Evolutionary conservation across 92 coral and sea anemone genomes (phyloP), one percentile per base, ranked within the genome.

Genomic region (Galaxea fascicularis): DNA sequence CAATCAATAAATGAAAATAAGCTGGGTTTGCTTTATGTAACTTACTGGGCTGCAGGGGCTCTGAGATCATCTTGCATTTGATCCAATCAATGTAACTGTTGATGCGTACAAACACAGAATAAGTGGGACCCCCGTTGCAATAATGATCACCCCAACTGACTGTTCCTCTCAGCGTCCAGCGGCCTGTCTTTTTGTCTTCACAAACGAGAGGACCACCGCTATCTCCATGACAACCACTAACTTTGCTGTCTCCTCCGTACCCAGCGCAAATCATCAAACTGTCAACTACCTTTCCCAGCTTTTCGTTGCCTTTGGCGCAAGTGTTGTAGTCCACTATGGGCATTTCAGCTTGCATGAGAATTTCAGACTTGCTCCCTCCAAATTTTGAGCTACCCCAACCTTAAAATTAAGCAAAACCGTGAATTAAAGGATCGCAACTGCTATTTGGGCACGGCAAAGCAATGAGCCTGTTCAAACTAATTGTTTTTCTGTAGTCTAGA

Each of bases 151-250:
- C 98, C 98, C 98, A 94, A 60, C 98, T 94, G 4, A 94, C 98
- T 1, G 91, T 86, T 24, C 98, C 98, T 20, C 94, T 88, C 39
- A 94, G 85, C 21, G 88, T 89, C 98, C 98, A 94, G 31, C 82
- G 84, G 20, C 91, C 91, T 4, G 84, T 84, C 4, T 46, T 67
- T 41, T 30, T 65, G 45, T 84, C 82, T 67, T 82, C 89, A 45
- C 98, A 94, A 10, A 92, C 98, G 59, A 94, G 76, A 6, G 98
- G 98, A 5, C 98, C 98, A 12, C 98, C 98, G 39, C 98, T 94
- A 56, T 94, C 98, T 24, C 98, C 92, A 74, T 88, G 90, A 57
- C 98, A 94, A 46, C 98, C 98, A 46, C 93, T 89, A 20, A 89
- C 46, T 30, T 88, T 85, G 67, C 85, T 88, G 77, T 88, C 73